phyloP scores from a whole-genome alignment of 1,140 invertebrate species.

The Heliconius congener region DNA sequence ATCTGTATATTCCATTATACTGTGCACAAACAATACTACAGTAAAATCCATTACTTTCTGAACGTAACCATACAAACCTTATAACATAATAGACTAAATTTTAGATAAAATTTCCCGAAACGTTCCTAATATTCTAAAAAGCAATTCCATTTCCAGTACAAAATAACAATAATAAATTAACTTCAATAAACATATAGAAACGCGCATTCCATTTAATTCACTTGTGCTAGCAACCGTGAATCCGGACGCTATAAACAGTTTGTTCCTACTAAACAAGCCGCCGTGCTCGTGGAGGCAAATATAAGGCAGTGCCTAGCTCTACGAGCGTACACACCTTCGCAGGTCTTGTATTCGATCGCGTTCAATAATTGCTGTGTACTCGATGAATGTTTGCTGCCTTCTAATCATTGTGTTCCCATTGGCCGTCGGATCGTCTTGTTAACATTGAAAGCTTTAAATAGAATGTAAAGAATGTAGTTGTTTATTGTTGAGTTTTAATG shows the following conservation, averaged over 20 bases:
- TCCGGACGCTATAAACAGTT: constrained; percentile 9
- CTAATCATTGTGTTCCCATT: constrained; percentile 39
- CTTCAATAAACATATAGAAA: constrained; percentile 1
- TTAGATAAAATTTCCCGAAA: neutral
- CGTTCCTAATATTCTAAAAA: neutral
- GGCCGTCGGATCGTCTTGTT: constrained; percentile 36
- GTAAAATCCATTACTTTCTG: too few species aligned
- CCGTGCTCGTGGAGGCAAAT: neutral
- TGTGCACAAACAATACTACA: too few species aligned
- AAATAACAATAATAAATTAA: constrained; percentile 3
- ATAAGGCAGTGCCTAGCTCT: neutral
- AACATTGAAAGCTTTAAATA: constrained; percentile 33
- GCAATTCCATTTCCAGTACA: neutral
- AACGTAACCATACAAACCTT: neutral
- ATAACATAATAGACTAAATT: neutral
- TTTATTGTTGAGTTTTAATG: neutral
- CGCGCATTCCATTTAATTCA: constrained; percentile 1
- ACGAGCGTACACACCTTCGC: neutral
- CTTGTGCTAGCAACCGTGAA: neutral
- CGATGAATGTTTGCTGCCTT: constrained; percentile 40
- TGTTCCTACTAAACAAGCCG: constrained; percentile 1
- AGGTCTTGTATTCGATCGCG: constrained; percentile 29
- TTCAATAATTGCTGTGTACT: constrained; percentile 43
- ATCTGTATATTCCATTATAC: too few species aligned
- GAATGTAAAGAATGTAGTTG: neutral